Evolutionary conservation across 1,140 invertebrate species (phyloP).

Genomic region (Caerostris darwini): DNA sequence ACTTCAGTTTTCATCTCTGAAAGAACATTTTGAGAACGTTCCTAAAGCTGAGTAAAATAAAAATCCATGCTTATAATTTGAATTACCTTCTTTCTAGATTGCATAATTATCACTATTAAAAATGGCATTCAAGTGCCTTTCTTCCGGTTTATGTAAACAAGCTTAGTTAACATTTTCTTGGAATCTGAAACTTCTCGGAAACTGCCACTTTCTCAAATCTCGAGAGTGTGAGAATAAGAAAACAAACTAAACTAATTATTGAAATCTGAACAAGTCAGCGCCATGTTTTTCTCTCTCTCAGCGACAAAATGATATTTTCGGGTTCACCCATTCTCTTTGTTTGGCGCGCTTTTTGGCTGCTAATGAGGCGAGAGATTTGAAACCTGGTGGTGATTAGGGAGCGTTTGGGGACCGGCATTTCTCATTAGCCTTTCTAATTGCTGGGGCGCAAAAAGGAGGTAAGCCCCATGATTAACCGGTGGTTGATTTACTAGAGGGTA

Average conservation of each 20-base stretch:
- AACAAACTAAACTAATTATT: background rate
- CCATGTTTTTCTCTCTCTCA: background rate
- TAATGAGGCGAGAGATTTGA: slow-evolving; percentile 59
- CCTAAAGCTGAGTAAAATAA: too few relatives aligned
- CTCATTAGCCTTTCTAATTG: slow-evolving; percentile 53
- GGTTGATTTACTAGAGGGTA: background rate
- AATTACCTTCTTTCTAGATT: too few relatives aligned
- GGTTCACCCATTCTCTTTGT: background rate
- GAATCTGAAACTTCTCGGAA: too few relatives aligned
- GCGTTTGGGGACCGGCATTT: slow-evolving; percentile 5
- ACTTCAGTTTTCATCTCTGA: too few relatives aligned
- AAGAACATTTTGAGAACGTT: too few relatives aligned
- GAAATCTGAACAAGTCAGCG: background rate
- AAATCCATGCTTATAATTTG: too few relatives aligned
- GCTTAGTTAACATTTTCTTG: too few relatives aligned
- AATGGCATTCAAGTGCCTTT: too few relatives aligned
- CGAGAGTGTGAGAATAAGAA: background rate
- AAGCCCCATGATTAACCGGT: too few relatives aligned
- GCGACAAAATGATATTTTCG: background rate
- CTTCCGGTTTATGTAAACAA: too few relatives aligned
- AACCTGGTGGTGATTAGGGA: slow-evolving; percentile 38
- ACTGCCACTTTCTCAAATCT: too few relatives aligned
- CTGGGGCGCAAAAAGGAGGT: background rate
- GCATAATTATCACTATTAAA: too few relatives aligned
- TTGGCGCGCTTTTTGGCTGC: background rate